Evolutionary conservation across 2,888 invertebrate species (phyloP), one percentile per base, ranked within the genome.

Genomic region (Orgyia antiqua): DNA sequence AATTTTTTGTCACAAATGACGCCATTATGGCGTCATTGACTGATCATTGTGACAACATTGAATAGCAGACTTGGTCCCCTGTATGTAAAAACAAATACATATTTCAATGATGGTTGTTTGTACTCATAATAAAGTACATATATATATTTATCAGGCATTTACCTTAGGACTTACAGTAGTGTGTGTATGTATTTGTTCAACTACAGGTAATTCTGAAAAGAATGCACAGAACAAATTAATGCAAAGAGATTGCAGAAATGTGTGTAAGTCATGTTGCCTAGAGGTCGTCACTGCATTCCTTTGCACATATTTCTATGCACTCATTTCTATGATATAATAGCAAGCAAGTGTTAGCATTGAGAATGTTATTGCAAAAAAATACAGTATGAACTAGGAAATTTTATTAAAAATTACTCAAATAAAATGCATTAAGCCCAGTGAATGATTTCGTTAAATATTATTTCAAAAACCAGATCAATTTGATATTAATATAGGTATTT

Each of bases 251-350:
- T 61, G 72, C 70, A 69, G 68, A 41, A 52, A 47, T 37, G 40
- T 36, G 50, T 44, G 51, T 52, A n/a, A 4, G 20, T 39, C 40
- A n/a, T 45, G 42, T 48, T 37, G 31, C 38, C 25, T 43, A 43
- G 38, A 41, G 40, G 33, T 33, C 42, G 41, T 45, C n/a, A 61
- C 84, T 80, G 83, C 79, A 83, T 83, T 82, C 79, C 83, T 80
- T 82, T 80, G 77, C 82, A 70, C 70, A 74, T 75, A 58, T 73
- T 79, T 83, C 86, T 84, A 80, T 84, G 84, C 84, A 84, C 68
- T 83, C 80, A 47, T 75, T 84, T 82, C 80, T 57, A 43, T 50
- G 31, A 29, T 31, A 43, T 4, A 4, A 41, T 33, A 50, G 51
- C 68, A 71, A 69, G 68, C 69, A 61, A 45, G 50, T 39, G 55